Conservation (phyloP, 2,797 vertebrate genomes). For the Propithecus perrieri region DNA sequence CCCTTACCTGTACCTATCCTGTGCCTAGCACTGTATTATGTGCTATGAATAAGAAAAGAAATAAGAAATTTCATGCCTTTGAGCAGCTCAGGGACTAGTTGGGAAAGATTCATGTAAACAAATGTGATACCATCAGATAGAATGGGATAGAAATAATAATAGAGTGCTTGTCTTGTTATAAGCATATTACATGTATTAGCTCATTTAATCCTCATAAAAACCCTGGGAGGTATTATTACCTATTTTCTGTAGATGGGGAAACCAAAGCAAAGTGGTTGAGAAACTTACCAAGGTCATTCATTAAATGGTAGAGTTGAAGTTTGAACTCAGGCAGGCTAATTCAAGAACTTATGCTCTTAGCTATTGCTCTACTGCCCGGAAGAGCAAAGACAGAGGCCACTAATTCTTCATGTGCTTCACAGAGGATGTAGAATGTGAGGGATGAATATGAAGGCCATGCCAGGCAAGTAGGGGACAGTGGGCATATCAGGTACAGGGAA, state of each 20-base stretch:
- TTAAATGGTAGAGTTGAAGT: not conserved
- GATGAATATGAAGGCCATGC: not conserved
- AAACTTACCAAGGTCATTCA: not conserved
- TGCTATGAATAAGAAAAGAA: not conserved
- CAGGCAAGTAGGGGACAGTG: not conserved
- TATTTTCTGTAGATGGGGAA: not conserved
- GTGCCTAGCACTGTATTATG: not conserved
- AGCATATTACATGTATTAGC: not conserved
- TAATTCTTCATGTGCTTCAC: not conserved
- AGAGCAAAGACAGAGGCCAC: not conserved
- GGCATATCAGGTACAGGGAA: not conserved
- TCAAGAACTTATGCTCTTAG: not conserved
- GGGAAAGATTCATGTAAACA: not conserved
- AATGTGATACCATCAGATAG: not conserved
- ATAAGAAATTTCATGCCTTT: not conserved
- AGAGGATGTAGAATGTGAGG: not conserved
- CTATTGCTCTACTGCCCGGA: not conserved
- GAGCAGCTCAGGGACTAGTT: not conserved
- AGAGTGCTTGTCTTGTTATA: not conserved
- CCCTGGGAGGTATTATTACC: not conserved
- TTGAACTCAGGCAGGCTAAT: not conserved
- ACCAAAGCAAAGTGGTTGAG: not conserved
- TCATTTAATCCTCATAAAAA: not conserved
- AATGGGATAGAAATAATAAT: not conserved
- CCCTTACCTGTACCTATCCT: not conserved